Evolutionary conservation across 2,113 vertebrate species (phyloP).

Genomic region (Pelobates fuscus): DNA sequence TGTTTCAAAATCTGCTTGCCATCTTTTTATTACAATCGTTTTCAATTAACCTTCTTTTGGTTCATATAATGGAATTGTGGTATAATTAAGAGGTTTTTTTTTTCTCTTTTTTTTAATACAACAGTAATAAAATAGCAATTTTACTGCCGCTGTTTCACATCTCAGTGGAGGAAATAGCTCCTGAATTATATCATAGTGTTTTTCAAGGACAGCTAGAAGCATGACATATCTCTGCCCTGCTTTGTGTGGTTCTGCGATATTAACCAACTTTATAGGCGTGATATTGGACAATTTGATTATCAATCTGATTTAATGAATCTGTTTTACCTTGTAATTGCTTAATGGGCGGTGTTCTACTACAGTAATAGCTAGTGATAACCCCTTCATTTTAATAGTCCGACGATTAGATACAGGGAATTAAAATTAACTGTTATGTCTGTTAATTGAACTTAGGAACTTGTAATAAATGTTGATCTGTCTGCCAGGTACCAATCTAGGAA

Average conservation of each 20-base stretch:
- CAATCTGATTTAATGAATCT: constrained; percentile 39
- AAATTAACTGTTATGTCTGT: constrained; percentile 12
- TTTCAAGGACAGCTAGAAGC: constrained; percentile 11
- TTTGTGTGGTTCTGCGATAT: constrained; percentile 29
- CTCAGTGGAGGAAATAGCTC: background rate
- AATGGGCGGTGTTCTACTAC: constrained; percentile 8
- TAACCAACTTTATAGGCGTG: constrained; percentile 34
- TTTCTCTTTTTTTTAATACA: background rate
- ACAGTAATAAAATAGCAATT: background rate
- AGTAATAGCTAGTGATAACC: background rate
- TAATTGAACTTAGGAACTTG: constrained; percentile 28
- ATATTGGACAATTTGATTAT: constrained; percentile 30
- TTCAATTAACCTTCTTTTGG: constrained; percentile 40
- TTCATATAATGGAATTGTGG: constrained; percentile 19
- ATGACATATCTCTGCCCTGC: background rate
- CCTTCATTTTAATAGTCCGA: background rate
- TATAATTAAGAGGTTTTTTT: constrained; percentile 17
- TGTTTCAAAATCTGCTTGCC: background rate
- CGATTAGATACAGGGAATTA: constrained; percentile 33
- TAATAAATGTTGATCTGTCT: constrained; percentile 2
- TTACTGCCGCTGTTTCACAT: background rate
- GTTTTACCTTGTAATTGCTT: constrained; percentile 42
- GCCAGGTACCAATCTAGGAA: background rate
- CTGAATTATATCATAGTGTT: background rate
- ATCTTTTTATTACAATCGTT: constrained; percentile 16